Percentiles rank a stretch among this genome's conserved stretches.
phyloP scores from a whole-genome alignment of 2,888 invertebrate genomes.

The Chrysina gloriosa region DNA sequence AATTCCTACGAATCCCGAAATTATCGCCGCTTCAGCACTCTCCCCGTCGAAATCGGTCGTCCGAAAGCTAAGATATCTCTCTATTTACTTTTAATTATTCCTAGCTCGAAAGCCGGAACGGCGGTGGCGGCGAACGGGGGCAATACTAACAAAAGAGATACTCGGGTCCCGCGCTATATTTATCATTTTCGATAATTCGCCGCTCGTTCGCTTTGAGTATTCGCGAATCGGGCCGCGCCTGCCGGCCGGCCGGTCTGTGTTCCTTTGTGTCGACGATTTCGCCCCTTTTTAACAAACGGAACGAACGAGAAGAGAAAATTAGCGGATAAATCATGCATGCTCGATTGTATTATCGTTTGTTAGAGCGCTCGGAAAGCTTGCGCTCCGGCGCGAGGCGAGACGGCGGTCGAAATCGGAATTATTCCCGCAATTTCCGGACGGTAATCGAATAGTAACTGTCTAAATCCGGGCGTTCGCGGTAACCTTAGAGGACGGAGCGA shows the following conservation, averaged over 20 bases:
- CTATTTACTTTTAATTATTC: constrained; percentile 26
- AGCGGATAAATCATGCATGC: neutral
- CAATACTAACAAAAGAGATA: too few species aligned
- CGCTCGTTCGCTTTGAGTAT: neutral
- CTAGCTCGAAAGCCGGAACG: neutral
- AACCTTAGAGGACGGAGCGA: too few species aligned
- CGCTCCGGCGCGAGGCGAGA: too few species aligned
- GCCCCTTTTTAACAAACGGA: neutral
- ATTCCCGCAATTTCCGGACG: too few species aligned
- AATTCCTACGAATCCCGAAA: neutral
- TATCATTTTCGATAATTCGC: neutral
- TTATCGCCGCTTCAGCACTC: too few species aligned
- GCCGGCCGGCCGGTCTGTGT: too few species aligned
- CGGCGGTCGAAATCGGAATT: too few species aligned
- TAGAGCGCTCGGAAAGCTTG: too few species aligned
- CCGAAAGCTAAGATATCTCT: constrained; percentile 8
- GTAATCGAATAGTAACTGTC: too few species aligned
- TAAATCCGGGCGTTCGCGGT: too few species aligned
- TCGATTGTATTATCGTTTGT: neutral
- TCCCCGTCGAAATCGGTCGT: neutral
- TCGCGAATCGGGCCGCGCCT: neutral
- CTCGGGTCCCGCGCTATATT: too few species aligned
- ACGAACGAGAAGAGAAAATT: neutral
- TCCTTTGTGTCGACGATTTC: neutral
- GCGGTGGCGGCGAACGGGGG: too few species aligned